Base-by-base conservation (phyloP, 2,797 vertebrate species). In the Mastacembelus armatus region DNA sequence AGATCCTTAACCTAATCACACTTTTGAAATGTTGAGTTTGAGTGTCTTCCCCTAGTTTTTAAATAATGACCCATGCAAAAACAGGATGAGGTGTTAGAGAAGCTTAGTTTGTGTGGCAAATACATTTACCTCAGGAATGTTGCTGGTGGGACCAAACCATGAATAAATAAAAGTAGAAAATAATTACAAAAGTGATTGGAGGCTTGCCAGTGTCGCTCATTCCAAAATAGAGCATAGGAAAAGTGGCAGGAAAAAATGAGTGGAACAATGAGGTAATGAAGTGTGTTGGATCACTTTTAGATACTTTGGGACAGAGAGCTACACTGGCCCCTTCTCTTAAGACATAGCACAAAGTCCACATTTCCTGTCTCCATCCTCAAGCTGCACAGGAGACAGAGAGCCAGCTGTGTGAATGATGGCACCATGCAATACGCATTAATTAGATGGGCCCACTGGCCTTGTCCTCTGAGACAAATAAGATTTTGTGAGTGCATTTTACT, bases 151-250 rank as follows among this genome's bases (percentile, higher is more conserved):
- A 79, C 77, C 77, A 56, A 57, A 49, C 74, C 78, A 85, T 88
- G 88, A 93, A 92, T 92, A 88, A 88, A 89, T 91, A 85, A 91
- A 69, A 74, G 63, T 73, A 71, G 49, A 67, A 85, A 91, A 90
- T 88, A 84, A 87, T 91, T 84, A 68, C 76, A 67, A 68, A 85
- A 81, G 63, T 75, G 68, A 86, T 74, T 76, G 50, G 72, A 84
- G 79, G 71, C 74, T 64, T 54, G 69, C 74, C 75, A 69, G 66
- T 22, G 49, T 80, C 55, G 60, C 73, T 84, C 66, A 66, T n/a
- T 80, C 63, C 40, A 73, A 83, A 85, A 82, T 70, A 62, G 74
- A 85, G 74, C 47, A 35, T n/a, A 52, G 63, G 74, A 64, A 73
- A 67, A 62, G 38, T 60, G 65, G 21, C 56, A 42, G 64, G 5